Evolutionary conservation across 2,888 invertebrate species (phyloP).

Genomic region (Drosophila kambysellisi): DNA sequence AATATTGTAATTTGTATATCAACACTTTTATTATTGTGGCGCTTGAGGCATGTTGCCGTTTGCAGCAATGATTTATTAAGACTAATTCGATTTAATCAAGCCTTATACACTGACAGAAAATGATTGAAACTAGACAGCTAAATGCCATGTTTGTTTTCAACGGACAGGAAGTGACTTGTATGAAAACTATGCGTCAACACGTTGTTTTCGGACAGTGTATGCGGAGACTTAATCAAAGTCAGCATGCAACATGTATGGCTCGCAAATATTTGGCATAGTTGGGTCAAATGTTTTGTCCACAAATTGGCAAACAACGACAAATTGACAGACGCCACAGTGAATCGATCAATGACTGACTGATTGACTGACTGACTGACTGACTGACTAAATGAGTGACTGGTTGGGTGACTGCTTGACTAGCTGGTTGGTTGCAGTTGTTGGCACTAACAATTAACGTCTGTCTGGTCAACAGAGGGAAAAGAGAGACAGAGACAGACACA

Average conservation of each 20-base stretch:
- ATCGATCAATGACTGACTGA: slow-evolving; percentile 38
- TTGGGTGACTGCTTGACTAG: slow-evolving; percentile 30
- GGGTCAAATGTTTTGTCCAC: slow-evolving; percentile 59
- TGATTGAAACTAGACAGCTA: neutral
- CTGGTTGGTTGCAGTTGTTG: slow-evolving; percentile 62
- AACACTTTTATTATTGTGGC: slow-evolving; percentile 57
- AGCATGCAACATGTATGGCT: slow-evolving; percentile 40
- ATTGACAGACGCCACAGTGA: slow-evolving; percentile 57
- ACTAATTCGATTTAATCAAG: slow-evolving; percentile 44
- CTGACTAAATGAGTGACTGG: slow-evolving; percentile 36
- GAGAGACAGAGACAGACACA: neutral
- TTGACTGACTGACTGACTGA: slow-evolving; percentile 22
- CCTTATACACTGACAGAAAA: slow-evolving; percentile 30
- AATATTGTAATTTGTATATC: slow-evolving; percentile 66
- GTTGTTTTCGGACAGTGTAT: slow-evolving; percentile 29
- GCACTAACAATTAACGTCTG: slow-evolving; percentile 78
- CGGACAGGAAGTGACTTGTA: slow-evolving; percentile 4
- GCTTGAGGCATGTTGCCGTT: slow-evolving; percentile 22
- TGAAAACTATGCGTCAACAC: neutral
- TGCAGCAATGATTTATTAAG: slow-evolving; percentile 28
- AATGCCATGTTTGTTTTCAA: neutral
- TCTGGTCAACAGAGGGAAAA: slow-evolving; percentile 13
- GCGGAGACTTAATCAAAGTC: slow-evolving; percentile 60
- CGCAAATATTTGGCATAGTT: slow-evolving; percentile 79
- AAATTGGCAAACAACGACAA: slow-evolving; percentile 61